A percentile compares a stretch with the other conserved stretches of the same genome.
Evolutionary conservation across 2,888 invertebrate species (phyloP).

Genomic region (Hesperia comma): DNA sequence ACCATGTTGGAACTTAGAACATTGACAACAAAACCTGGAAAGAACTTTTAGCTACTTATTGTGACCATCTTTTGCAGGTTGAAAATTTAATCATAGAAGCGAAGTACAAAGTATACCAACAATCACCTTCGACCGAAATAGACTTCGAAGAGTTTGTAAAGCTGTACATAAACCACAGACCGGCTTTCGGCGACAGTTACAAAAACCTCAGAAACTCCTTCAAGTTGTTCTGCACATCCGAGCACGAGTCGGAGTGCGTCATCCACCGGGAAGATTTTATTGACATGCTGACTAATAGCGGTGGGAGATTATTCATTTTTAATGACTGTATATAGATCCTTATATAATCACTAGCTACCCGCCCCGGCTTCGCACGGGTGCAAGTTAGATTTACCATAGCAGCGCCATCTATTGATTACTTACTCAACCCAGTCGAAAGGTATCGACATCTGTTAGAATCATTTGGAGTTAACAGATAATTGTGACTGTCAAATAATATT

Average conservation of each 20-base stretch:
- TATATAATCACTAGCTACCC: no score
- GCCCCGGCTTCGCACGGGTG: no score
- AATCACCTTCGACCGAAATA: constrained; percentile 77
- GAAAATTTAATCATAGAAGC: constrained; percentile 85
- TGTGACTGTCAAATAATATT: no score
- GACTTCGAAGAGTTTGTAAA: constrained; percentile 87
- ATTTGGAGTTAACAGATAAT: no score
- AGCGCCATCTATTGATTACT: no score
- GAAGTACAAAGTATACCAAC: constrained; percentile 79
- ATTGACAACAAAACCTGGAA: no score
- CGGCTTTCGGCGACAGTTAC: constrained; percentile 81
- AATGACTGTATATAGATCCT: no score
- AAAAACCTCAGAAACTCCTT: constrained; percentile 77
- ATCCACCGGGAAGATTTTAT: constrained; percentile 73
- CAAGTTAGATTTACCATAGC: no score
- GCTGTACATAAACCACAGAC: constrained; percentile 87
- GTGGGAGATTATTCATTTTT: constrained; percentile 44
- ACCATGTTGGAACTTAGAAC: no score
- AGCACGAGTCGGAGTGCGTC: constrained; percentile 45
- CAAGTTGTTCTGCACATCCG: constrained; percentile 60
- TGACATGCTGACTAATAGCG: constrained; percentile 63
- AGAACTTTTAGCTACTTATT: neutral
- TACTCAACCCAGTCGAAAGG: no score
- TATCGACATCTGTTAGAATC: no score
- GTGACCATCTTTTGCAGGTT: constrained; percentile 66